Evolutionary conservation across 37 sponge, comb jelly and placozoan genomes (phyloP).

Genomic region (Hormiphora californensis): DNA sequence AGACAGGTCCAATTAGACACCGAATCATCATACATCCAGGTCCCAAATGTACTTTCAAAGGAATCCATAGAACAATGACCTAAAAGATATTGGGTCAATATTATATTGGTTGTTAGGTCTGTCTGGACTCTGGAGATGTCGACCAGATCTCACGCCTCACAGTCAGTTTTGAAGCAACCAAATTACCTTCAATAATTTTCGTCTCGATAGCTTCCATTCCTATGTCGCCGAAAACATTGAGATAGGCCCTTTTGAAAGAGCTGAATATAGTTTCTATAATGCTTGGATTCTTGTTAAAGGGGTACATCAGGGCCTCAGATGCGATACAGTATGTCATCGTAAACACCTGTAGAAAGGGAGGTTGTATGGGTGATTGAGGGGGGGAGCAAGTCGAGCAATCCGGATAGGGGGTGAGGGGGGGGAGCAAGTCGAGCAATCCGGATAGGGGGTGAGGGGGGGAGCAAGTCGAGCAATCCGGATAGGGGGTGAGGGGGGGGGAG

Average conservation of each 20-base stretch:
- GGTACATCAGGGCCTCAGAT: conserved; percentile 39
- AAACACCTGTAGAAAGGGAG: background rate
- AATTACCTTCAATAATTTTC: conserved; percentile 11
- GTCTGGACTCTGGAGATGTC: background rate
- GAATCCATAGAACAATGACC: background rate
- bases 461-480: too few relatives aligned
- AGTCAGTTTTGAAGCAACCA: background rate
- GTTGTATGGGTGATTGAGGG: background rate
- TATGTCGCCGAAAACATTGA: conserved; percentile 39
- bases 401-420: too few relatives aligned
- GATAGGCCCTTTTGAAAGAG: conserved; percentile 13
- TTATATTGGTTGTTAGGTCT: background rate
- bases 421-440: too few relatives aligned
- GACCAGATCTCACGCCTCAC: background rate
- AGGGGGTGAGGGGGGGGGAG: background rate
- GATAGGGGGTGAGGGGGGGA: too few relatives aligned
- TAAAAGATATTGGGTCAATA: background rate
- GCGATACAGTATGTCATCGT: conserved; percentile 47
- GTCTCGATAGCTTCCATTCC: background rate
- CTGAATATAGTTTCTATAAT: background rate
- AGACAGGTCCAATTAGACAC: too few relatives aligned
- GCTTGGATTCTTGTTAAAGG: background rate
- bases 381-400: too few relatives aligned
- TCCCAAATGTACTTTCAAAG: too few relatives aligned
- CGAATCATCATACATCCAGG: too few relatives aligned